Percentiles rank a stretch among this genome's conserved stretches.
Conservation (phyloP, 2,113 vertebrate species). For the Coptodon bakossiorum region DNA sequence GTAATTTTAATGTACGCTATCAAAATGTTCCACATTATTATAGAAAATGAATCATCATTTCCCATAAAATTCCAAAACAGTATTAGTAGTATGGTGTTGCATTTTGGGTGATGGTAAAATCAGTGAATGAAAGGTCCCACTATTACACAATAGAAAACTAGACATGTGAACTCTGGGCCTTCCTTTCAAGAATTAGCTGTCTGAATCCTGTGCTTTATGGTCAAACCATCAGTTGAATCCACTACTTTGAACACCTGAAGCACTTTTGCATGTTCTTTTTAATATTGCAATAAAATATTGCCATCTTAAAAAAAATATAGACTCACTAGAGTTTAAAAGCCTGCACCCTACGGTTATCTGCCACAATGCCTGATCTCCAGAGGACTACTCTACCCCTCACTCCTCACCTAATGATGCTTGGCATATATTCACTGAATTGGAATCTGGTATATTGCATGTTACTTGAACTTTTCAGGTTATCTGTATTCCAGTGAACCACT, state of each 20-base stretch:
- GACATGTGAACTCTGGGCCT: not conserved
- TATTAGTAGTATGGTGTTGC: not conserved
- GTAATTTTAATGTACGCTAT: not conserved
- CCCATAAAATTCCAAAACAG: not conserved
- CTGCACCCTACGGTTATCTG: not conserved
- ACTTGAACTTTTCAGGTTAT: not conserved
- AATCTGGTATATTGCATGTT: not conserved
- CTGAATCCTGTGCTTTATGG: not conserved
- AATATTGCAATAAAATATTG: not conserved
- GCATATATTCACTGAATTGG: not conserved
- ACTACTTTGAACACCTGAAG: not conserved
- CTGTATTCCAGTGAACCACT: not conserved
- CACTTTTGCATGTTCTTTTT: not conserved
- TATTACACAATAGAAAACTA: not conserved
- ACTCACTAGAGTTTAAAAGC: not conserved
- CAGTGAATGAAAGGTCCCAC: not conserved
- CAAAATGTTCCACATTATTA: not conserved
- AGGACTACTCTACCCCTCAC: not conserved
- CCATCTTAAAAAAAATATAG: not conserved
- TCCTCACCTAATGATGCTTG: not conserved
- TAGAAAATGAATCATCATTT: not conserved
- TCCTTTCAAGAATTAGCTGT: not conserved
- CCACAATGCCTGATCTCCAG: not conserved
- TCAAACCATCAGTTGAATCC: not conserved
- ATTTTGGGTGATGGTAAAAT: not conserved